phyloP scores from a whole-genome alignment of 2,113 vertebrate species.

The Pachyramphus minor region DNA sequence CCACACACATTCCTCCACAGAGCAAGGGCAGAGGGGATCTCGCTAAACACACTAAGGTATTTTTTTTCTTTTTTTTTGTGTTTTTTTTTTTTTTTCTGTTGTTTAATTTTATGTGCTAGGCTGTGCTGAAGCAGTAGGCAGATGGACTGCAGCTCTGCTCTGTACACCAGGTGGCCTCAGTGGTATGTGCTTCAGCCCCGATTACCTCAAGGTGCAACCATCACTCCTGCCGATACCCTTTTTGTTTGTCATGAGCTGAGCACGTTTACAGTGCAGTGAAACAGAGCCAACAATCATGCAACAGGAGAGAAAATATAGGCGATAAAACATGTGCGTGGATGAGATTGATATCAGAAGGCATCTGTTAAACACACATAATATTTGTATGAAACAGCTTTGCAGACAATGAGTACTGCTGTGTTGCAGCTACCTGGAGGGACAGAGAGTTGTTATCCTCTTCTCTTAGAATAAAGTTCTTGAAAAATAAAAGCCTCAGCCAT shows the following conservation, averaged over 20 bases:
- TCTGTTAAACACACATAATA: neutral
- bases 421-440: neutral
- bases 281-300: neutral
- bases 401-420: neutral
- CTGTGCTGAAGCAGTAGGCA: neutral
- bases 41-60: neutral
- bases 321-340: neutral
- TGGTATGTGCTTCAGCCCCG: neutral
- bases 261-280: neutral
- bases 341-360: neutral
- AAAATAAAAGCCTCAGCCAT: neutral
- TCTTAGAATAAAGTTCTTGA: neutral
- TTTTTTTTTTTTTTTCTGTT: too few species aligned
- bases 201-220: neutral
- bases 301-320: neutral
- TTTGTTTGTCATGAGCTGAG: neutral
- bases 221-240: neutral
- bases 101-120: neutral
- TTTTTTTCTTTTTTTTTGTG: too few species aligned
- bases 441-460: neutral
- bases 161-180: conserved; percentile 67
- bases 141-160: conserved; percentile 21
- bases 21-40: neutral
- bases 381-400: conserved; percentile 1
- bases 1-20: neutral